Evolutionary conservation across 2,113 vertebrate genomes (phyloP).

Genomic region (Psilopogon haemacephalus): DNA sequence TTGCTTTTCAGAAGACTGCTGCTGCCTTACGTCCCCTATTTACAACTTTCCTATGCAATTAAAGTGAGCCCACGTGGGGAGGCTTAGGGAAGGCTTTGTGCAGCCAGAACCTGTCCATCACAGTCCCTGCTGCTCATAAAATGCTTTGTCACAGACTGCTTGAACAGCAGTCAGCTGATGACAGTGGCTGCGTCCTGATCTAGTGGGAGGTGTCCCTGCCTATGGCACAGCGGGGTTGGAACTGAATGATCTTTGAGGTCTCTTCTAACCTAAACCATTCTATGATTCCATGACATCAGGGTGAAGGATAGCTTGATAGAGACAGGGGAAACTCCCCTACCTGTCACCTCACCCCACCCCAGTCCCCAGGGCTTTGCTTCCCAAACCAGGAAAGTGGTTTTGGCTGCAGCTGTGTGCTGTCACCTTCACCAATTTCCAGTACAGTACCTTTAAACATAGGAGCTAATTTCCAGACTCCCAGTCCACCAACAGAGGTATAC

Average conservation of each 20-base stretch:
- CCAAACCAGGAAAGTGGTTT: neutral
- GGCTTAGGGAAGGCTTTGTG: neutral
- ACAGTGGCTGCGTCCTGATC: neutral
- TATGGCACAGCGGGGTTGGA: too few species aligned
- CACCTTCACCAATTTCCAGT: neutral
- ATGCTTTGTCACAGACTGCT: neutral
- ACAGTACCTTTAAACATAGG: slow-evolving; percentile 93
- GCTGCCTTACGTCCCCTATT: accelerated
- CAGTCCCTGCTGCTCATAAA: neutral
- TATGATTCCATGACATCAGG: too few species aligned
- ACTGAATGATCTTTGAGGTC: too few species aligned
- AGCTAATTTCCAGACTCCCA: slow-evolving; percentile 89
- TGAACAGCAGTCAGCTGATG: neutral
- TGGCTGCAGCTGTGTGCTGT: accelerated
- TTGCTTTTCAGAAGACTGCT: neutral
- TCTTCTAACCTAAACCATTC: too few species aligned
- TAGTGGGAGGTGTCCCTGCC: too few species aligned
- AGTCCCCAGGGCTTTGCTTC: neutral
- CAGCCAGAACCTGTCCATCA: neutral
- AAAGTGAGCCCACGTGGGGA: neutral
- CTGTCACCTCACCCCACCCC: neutral
- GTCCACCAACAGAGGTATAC: slow-evolving; percentile 85
- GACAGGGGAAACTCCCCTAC: neutral
- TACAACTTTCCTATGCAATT: neutral
- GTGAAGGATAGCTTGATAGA: neutral